Evolutionary conservation across 2,113 vertebrate genomes (phyloP).

Genomic region (Pungitius pungitius): DNA sequence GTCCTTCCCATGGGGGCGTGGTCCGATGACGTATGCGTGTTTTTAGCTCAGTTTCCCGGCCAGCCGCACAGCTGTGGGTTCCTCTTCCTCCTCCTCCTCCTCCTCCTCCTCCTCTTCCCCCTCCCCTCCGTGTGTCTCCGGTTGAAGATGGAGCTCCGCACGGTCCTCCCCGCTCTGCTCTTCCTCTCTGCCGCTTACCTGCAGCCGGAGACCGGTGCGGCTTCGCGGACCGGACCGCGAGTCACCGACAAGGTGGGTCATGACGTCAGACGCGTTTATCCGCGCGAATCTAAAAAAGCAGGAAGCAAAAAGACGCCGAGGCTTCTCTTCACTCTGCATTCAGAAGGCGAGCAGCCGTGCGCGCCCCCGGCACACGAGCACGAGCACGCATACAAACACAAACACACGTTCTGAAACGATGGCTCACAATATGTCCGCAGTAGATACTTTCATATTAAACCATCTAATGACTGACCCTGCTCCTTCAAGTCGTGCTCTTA

Average conservation of each 20-base stretch:
- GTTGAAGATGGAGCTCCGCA: slow-evolving; percentile 62
- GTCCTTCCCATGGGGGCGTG: slow-evolving; percentile 35
- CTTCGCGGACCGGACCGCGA: slow-evolving; percentile 75
- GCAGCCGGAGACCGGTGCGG: slow-evolving; percentile 47
- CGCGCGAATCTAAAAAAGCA: slow-evolving; percentile 4
- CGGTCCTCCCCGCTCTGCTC: slow-evolving; percentile 35
- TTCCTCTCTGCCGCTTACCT: slow-evolving; percentile 47
- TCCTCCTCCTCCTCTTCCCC: not conserved
- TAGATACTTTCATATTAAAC: not conserved
- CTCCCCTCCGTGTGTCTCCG: not conserved
- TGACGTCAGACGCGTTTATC: slow-evolving; percentile 19
- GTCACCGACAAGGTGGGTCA: slow-evolving; percentile 83
- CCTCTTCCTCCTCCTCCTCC: not conserved
- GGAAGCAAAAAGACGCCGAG: not conserved
- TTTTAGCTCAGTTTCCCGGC: slow-evolving; percentile 31
- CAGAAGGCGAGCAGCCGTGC: not conserved
- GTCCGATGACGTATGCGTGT: slow-evolving; percentile 36
- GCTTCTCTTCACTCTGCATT: not conserved
- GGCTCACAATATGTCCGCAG: not conserved
- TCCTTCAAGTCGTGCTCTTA: not conserved
- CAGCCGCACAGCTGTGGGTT: slow-evolving; percentile 40
- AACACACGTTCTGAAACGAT: no score
- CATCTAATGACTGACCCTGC: not conserved
- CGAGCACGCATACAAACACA: not conserved
- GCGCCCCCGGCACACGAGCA: not conserved